These are phyloP conservation scores for Wiebesia pumilae DNA, from an alignment of 1,140 invertebrate genomes.

Conservation along the genomic window DNA sequence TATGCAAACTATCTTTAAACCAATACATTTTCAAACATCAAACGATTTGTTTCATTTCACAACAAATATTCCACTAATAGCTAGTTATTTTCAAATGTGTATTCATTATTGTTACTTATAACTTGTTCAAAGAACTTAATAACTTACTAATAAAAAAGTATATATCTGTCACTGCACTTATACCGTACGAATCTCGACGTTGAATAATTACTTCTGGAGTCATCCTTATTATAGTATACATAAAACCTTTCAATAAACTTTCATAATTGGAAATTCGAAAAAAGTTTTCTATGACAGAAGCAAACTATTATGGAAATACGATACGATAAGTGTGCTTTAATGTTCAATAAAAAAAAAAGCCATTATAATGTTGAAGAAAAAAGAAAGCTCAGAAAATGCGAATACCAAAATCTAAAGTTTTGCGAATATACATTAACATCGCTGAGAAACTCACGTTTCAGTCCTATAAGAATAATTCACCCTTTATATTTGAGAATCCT, in stretches of 20 bases:
- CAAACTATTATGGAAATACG: background rate
- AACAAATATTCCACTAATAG: no score
- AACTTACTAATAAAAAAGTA: no score
- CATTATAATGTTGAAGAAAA: background rate
- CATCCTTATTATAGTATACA: background rate
- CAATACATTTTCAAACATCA: no score
- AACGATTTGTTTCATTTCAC: no score
- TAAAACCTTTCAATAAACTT: background rate
- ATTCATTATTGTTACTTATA: no score
- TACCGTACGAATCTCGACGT: background rate
- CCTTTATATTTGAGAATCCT: background rate
- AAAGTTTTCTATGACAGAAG: background rate
- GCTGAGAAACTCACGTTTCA: background rate
- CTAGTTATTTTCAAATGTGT: no score
- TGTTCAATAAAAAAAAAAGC: background rate
- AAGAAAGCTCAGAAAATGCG: background rate
- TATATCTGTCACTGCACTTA: no score
- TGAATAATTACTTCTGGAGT: background rate
- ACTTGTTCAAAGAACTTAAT: no score
- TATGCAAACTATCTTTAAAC: no score
- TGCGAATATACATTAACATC: background rate
- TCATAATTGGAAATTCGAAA: background rate
- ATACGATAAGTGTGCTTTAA: background rate
- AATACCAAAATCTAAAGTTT: background rate
- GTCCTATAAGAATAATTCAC: background rate